Evolutionary conservation across 2,113 vertebrate genomes (phyloP), one percentile per base, ranked within the genome.

Genomic region (Tautogolabrus adspersus): DNA sequence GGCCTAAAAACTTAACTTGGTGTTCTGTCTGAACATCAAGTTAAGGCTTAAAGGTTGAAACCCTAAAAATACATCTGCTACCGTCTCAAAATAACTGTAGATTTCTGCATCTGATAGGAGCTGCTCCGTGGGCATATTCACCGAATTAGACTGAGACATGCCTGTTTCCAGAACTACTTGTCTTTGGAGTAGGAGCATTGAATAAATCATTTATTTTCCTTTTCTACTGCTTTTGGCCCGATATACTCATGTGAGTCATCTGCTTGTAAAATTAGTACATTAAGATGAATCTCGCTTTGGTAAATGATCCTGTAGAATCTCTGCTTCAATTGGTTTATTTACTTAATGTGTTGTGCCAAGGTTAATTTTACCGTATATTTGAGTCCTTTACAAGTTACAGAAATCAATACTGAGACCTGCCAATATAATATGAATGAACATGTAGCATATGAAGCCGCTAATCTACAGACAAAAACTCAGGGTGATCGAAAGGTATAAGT

Each of bases 321-420:
- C 30, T 61, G 42, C 42, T 71, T 55, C 26, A 66, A 59, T 67
- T 22, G 18, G 3, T 15, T 30, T 44, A 51, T 16, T 52, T 34
- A 64, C 54, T 30, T 40, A 61, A 73, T 69, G 26, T 79, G 15
- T 21, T 47, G 15, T 57, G 62, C 61, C 47, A 61, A 7, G 59
- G 42, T 47, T 72, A 56, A 19, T 54, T 74, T 54, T 42, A 52
- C 44, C 59, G 22, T 52, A 42, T 16, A 34, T 47, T 54, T 61
- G 6, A 10, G 13, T 42, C 16, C 26, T 60, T 70, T 54, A 22
- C 5, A 65, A 9, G 19, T 13, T 54, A 34, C 12, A 54, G 10
- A 6, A 40, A 52, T 38, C 37, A 66, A 21, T 11, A 12, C 44
- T 22, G 49, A 61, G 19, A 57, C 22, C 22, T 75, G 30, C 13